A percentile compares a stretch with the other conserved stretches of the same genome.
These are phyloP conservation scores for Megalurothrips usitatus DNA, from an alignment of 2,888 invertebrate genomes.

Conservation along the genomic window DNA sequence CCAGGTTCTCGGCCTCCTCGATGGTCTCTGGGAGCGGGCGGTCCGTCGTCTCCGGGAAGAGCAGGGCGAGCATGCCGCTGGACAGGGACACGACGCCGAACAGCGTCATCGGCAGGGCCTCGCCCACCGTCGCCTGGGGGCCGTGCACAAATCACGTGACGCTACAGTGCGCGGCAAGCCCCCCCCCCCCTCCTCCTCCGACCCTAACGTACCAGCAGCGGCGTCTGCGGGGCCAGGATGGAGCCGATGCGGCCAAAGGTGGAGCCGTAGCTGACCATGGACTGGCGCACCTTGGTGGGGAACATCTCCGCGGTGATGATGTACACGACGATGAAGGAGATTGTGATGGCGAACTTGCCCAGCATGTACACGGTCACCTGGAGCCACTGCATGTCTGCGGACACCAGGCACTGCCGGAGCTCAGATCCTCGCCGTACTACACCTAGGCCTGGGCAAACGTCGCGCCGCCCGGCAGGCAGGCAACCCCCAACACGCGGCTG, in stretches of 20 bases:
- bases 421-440: no score
- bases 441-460: no score
- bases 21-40: slow-evolving; percentile 59
- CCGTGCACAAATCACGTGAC: no score
- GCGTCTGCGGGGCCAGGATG: slow-evolving; percentile 58
- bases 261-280: slow-evolving; percentile 57
- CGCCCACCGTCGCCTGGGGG: slow-evolving; percentile 50
- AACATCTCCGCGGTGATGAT: slow-evolving; percentile 58
- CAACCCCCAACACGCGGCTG: no score
- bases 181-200: no score
- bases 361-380: slow-evolving; percentile 55
- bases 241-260: slow-evolving; percentile 58
- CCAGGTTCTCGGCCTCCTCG: slow-evolving; percentile 46
- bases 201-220: slow-evolving; percentile 51
- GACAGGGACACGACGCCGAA: slow-evolving; percentile 53
- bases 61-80: slow-evolving; percentile 53
- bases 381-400: slow-evolving; percentile 51
- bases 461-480: no score
- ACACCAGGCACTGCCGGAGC: no score
- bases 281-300: slow-evolving; percentile 52
- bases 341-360: slow-evolving; percentile 61
- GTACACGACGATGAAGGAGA: slow-evolving; percentile 59
- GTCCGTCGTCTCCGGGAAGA: slow-evolving; percentile 60
- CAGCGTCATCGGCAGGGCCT: slow-evolving; percentile 51
- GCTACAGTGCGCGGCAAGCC: no score